Base-by-base conservation (phyloP, 2,113 vertebrate genomes). In the Symphodus melops region DNA sequence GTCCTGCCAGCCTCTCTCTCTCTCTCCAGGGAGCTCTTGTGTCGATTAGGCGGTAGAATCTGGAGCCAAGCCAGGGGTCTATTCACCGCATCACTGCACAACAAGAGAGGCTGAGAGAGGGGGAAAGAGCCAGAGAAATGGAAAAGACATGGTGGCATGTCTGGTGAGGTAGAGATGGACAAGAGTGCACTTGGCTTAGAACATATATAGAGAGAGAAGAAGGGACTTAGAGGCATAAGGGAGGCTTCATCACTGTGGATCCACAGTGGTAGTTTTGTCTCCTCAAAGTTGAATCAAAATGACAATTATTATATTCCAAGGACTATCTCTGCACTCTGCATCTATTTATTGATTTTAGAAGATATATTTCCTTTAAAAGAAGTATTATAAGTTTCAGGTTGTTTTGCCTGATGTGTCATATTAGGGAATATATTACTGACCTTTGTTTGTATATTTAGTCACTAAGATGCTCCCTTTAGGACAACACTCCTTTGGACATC, bases 51-150 rank as follows among this genome's bases (percentile, higher is more conserved):
- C 65, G 23, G 82, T 75, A 87, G 81, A 88, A 83, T 84, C 76
- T 91, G 88, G 90, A 91, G 68, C 70, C 63, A 14, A 60, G 85
- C 88, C 88, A 86, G 66, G 54, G 76, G 54, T 90, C 85, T 78
- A 91, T 92, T 91, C 86, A 83, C 78, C 3, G 84, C 87, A 90
- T 88, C 86, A 62, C 55, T 83, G 77, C 84, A 91, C 88, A 86
- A 83, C 70, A 63, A 89, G 86, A 87, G 75, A 83, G 66, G 20
- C 62, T 53, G 74, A 65, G 60, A 76, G 77, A 82, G 71, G 67
- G 75, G 46, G 60, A 64, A 72, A 66, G 82, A 73, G 79, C 68
- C 54, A 76, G 81, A 86, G 83, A 83, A 75, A 89, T 73, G 79
- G 67, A 67, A 76, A 67, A 85, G 79, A 77, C 73, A 78, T 70